Base-by-base conservation (phyloP, 2,888 invertebrate genomes). In the Eristalis arbustorum region DNA sequence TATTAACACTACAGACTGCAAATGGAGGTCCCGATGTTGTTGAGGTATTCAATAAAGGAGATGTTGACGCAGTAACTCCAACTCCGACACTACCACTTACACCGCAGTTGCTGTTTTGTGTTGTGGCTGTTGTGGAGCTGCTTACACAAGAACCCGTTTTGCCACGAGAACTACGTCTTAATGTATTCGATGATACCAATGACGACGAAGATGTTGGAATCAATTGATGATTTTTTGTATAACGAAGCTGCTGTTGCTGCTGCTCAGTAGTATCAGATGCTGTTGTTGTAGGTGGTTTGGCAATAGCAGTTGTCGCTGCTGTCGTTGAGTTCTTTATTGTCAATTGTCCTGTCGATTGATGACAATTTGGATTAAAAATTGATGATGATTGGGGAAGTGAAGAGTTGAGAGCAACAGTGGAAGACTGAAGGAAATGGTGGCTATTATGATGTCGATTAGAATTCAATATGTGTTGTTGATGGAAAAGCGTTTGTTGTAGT, bases 361-460 rank as follows among this genome's bases (percentile, higher is more conserved):
- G 91, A 57, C 56, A 40, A 66, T 92, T 91, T 22, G 93, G 94
- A 42, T 93, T 94, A 6, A 94, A 95, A 59, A 95, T 96, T 5
- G 94, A 96, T 25, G 59, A 71, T 71, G 40, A 59, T 49, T 49
- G 49, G 37, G 37, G 34, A 61, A 71, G 34, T 22, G 57, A 31
- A 34, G 40, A 22, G 57, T 68, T 68, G 68, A 57, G 14, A 66
- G 25, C 40, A 49, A 49, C 40, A 66, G 14, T 42, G 66, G 34
- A 68, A 56, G 57, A 68, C 22, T 75, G 61, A 56, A 56, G 56
- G 31, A 67, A 28, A 59, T 66, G 23, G 59, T 74, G 37, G 14
- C 66, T 37, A n/a, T 74, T 49, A 25, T 66, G 66, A 31, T 75
- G 67, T 31, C 61, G 74, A 25, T 66, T 23, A 23, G 64, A 59